Evolutionary conservation across 2,797 vertebrate species (phyloP), one percentile per base, ranked within the genome.

Genomic region (Parauchenoglanis ngamensis): DNA sequence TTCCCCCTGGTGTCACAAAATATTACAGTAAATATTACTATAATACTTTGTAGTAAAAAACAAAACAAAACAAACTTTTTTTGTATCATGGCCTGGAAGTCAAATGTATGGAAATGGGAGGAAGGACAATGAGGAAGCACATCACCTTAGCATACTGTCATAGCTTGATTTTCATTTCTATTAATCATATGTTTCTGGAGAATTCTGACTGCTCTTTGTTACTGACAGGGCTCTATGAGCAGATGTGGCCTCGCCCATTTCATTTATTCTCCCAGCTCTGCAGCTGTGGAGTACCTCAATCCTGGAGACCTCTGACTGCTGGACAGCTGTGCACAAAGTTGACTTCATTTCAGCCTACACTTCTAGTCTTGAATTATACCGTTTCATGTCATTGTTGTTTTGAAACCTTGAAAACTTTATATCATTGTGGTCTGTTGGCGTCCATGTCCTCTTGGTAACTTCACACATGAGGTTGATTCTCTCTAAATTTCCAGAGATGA

Each of bases 1-100:
- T 82, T 57, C 87, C 83, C 87, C 78, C 87, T 88, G 70, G 68
- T 88, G 87, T 82, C 31, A 56, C 19, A 72, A 86, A 67, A 79
- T 56, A 76, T 23, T 28, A 76, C 40, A 59, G 17, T 79, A 79
- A 25, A 19, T 25, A 25, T 54, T 68, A 35, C 2, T 40, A 19
- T 31, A 28, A 59, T 76, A 52, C 7, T 28, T 65, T 59, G 2
- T 28, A 63, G 57, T 80, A 25, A 80, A n/a, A 44, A 81, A 28
- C 59, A 25, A 10, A 79, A 12, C 2, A 35, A 57, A 49, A 25
- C 40, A 46, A 73, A 63, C 23, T 11, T 35, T 57, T 31, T 40
- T 21, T 21, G 25, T 83, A 19, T 52, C 31, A 73, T 44, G 31
- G 54, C 81, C 2, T 83, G n/a, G 23, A 84, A 44, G 54, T 44